These are phyloP conservation scores for Didymodactylos carnosus DNA, from an alignment of 2,888 invertebrate species.

Conservation along the genomic window DNA sequence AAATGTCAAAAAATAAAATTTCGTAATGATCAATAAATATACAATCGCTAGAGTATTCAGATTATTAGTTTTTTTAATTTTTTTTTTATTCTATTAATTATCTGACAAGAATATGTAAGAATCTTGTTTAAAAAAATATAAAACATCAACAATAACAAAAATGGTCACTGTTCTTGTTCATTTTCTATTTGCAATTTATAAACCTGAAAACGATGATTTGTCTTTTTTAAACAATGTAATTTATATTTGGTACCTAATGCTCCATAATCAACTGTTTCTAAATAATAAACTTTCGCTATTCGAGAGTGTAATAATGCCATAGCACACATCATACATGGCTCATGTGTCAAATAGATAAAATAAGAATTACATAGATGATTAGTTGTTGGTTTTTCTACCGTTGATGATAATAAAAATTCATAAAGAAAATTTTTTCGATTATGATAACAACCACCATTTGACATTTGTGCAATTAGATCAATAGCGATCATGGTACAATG, in stretches of 20 bases:
- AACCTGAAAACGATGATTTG: background rate
- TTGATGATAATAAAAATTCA: background rate
- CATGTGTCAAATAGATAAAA: conserved; percentile 56
- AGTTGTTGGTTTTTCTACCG: conserved; percentile 1
- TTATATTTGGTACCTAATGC: background rate
- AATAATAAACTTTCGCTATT: conserved; percentile 57
- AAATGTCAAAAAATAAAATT: too few species aligned
- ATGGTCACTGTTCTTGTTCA: too few species aligned
- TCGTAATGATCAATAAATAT: too few species aligned
- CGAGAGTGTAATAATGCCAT: conserved; percentile 87
- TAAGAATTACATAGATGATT: conserved; percentile 49
- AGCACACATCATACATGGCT: conserved; percentile 81
- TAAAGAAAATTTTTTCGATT: background rate
- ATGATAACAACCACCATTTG: background rate
- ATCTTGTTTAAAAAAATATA: too few species aligned
- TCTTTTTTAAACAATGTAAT: background rate
- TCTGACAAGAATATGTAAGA: too few species aligned
- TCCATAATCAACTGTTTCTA: conserved; percentile 35
- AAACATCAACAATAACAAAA: too few species aligned
- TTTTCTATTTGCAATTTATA: background rate
- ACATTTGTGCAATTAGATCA: conserved; percentile 52
- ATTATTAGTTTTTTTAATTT: too few species aligned
- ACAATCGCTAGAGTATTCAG: too few species aligned
- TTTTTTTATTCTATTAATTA: too few species aligned
- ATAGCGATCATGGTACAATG: conserved; percentile 67